Percentiles rank a stretch among this genome's conserved stretches.
Evolutionary conservation across 2,888 invertebrate genomes (phyloP).

Genomic region (Pterostichus niger): DNA sequence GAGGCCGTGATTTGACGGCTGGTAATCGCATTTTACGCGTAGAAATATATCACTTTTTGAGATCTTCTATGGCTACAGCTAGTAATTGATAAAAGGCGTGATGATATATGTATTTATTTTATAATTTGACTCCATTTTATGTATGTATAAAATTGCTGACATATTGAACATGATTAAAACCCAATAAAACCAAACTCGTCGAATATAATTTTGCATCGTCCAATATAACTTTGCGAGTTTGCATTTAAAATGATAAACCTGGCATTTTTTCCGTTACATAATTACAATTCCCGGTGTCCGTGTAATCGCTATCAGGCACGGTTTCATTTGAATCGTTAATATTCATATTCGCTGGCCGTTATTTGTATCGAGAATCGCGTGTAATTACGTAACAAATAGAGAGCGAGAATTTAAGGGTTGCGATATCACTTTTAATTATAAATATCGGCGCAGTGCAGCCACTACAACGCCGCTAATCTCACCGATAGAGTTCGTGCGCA

Average conservation of each 20-base stretch:
- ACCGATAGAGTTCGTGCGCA: conserved; percentile 33
- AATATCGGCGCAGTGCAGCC: conserved; percentile 53
- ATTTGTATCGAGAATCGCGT: conserved; percentile 54
- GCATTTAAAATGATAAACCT: conserved; percentile 51
- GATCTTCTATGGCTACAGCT: too few species aligned
- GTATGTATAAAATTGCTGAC: too few species aligned
- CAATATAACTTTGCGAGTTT: conserved; percentile 30
- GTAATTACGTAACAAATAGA: conserved; percentile 58
- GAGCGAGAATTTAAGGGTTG: conserved; percentile 26
- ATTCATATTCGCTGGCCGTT: conserved; percentile 39
- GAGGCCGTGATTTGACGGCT: too few species aligned
- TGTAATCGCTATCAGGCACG: conserved; percentile 13
- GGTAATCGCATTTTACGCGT: too few species aligned
- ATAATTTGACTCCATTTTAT: too few species aligned
- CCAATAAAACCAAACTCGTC: neutral
- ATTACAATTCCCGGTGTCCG: conserved; percentile 20
- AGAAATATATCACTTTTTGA: too few species aligned
- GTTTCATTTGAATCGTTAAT: conserved; percentile 29
- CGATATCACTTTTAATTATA: conserved; percentile 60
- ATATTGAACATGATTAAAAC: neutral
- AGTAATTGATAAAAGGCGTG: too few species aligned
- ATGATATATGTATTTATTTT: too few species aligned
- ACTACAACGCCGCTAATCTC: conserved; percentile 33
- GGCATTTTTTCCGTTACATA: conserved; percentile 44
- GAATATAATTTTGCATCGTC: neutral